Conservation (phyloP, 2,113 vertebrate species). For the Gymnorhina tibicen region DNA sequence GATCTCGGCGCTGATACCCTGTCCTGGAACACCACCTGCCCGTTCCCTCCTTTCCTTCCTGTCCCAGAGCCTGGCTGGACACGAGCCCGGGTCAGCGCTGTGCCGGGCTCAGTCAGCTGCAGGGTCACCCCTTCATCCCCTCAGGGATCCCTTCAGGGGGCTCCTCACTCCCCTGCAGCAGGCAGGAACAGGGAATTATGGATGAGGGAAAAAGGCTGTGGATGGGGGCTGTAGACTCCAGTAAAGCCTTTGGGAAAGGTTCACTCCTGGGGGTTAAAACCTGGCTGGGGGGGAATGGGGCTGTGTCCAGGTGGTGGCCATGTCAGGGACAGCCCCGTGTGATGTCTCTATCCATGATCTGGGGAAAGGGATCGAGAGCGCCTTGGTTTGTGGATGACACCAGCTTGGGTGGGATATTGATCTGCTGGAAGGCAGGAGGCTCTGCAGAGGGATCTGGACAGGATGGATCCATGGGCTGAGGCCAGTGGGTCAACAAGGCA, state of each 20-base stretch:
- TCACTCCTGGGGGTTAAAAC: not conserved
- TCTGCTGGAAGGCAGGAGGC: not conserved
- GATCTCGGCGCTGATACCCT: not conserved
- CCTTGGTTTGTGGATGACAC: not conserved
- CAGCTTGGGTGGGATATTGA: not conserved
- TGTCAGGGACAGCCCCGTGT: not conserved
- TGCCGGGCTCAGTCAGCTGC: not conserved
- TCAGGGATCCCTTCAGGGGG: not conserved
- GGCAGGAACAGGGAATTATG: fast-evolving
- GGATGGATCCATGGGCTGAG: not conserved
- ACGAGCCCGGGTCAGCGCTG: fast-evolving
- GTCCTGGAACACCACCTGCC: not conserved
- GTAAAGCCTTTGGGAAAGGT: not conserved
- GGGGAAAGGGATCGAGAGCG: fast-evolving
- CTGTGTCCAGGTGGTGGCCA: not conserved
- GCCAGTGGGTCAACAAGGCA: not conserved
- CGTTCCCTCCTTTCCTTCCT: not conserved
- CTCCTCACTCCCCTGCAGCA: not conserved
- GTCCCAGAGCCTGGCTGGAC: not conserved
- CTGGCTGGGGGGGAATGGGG: not conserved
- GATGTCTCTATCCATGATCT: no score
- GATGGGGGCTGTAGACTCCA: not conserved
- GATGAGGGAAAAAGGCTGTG: not conserved
- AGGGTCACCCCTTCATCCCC: not conserved
- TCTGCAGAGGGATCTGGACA: not conserved